phyloP scores from a whole-genome alignment of 2,888 invertebrate species.

The Patella depressa region DNA sequence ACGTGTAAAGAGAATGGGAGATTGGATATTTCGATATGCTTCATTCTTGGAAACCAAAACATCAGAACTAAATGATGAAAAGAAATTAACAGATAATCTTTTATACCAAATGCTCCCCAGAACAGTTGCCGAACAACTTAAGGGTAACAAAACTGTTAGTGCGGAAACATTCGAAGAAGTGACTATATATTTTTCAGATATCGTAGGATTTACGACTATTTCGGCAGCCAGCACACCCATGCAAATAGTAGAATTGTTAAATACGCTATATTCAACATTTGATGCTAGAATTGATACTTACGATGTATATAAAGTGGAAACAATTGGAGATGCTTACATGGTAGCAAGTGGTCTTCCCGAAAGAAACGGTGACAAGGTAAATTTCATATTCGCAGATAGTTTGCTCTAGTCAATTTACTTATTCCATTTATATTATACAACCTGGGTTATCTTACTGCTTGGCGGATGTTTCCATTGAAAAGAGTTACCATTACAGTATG shows the following conservation, averaged over 20 bases:
- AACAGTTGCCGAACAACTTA: constrained; percentile 49
- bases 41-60: constrained; percentile 47
- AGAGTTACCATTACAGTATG: too few species aligned
- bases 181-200: constrained; percentile 47
- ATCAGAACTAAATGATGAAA: constrained; percentile 54
- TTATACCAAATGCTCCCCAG: constrained; percentile 63
- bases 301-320: constrained; percentile 62
- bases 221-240: constrained; percentile 41
- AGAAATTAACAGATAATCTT: constrained; percentile 58
- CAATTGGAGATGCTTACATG: constrained; percentile 61
- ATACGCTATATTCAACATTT: constrained; percentile 55
- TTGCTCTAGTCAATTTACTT: too few species aligned
- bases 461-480: too few species aligned
- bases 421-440: too few species aligned
- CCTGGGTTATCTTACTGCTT: too few species aligned
- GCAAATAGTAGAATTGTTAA: constrained; percentile 57
- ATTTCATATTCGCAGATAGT: too few species aligned
- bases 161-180: constrained; percentile 44
- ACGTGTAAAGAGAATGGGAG: constrained; percentile 39
- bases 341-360: constrained; percentile 58
- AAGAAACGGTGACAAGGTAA: constrained; percentile 49
- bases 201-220: constrained; percentile 48
- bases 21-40: constrained; percentile 42
- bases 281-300: constrained; percentile 57
- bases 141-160: constrained; percentile 32